Conservation (phyloP, 2,113 vertebrate species). For the Pithys albifrons region DNA sequence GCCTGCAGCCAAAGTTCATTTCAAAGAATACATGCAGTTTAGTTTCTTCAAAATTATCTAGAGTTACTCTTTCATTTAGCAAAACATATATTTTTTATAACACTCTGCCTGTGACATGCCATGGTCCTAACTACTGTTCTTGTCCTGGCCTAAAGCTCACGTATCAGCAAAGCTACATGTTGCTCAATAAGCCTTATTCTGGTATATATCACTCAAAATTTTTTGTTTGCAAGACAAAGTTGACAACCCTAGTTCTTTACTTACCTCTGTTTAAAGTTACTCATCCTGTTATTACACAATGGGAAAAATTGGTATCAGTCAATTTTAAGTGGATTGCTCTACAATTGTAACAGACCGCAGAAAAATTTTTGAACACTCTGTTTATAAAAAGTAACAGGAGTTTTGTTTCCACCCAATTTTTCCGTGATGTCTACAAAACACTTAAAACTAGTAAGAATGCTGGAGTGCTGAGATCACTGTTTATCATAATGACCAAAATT, state of each 20-base stretch:
- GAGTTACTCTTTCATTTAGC: not conserved
- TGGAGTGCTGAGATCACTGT: conserved; percentile 16
- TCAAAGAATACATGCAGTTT: not conserved
- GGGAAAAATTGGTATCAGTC: conserved; percentile 15
- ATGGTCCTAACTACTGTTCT: not conserved
- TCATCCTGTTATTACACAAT: not conserved
- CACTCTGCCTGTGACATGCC: not conserved
- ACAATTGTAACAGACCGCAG: conserved; percentile 34
- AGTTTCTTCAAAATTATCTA: not conserved
- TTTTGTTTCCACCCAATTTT: conserved; percentile 39
- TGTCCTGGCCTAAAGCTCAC: not conserved
- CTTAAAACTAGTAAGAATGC: not conserved
- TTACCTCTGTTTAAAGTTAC: conserved; percentile 24
- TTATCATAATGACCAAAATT: not conserved
- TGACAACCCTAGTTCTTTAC: not conserved
- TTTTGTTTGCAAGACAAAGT: not conserved
- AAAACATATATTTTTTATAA: not conserved
- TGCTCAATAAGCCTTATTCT: not conserved
- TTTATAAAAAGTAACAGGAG: conserved; percentile 26
- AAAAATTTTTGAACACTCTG: not conserved
- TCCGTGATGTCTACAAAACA: conserved; percentile 29
- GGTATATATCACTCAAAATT: not conserved
- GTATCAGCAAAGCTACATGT: not conserved
- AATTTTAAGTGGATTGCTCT: conserved; percentile 3
- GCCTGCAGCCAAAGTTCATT: not conserved